Evolutionary conservation across 2,888 invertebrate species (phyloP), one percentile per base, ranked within the genome.

Genomic region (Drosophila robusta): DNA sequence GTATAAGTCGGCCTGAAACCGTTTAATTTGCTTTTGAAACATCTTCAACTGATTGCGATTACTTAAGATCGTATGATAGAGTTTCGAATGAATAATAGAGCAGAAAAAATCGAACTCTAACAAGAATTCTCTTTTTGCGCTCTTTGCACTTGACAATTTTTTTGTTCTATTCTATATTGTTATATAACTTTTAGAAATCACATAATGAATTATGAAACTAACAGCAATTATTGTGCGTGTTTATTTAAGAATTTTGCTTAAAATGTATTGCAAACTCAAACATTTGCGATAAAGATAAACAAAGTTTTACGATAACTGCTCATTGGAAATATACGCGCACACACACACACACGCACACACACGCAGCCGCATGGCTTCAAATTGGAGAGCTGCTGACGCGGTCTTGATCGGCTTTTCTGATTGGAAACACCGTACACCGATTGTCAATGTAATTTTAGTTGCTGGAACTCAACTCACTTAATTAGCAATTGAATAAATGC

Each of bases 211-310:
- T 60, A 67, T 58, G 7, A 16, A 38, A 38, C 34, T 18, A 29
- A 5, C 32, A 51, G 24, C 34, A 56, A 41, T 52, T 2, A 46
- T 67, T 51, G 42, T 46, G 42, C 46, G 39, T 39, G 41, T 44
- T 29, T 49, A 24, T 46, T 58, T 32, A 39, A 55, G 18, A 18
- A 18, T 18, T 18, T 41, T 42, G 32, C 51, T 54, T 45, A 38
- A 51, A 52, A 32, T 49, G 32, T 32, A 38, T 14, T 12, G 44
- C 54, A 56, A 77, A 56, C 36, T 44, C 29, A 41, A 51, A 22
- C 45, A 56, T 8, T 57, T 62, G 29, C 38, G 64, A 76, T 69
- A 69, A 74, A 81, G 87, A 84, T 87, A 82, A 82, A 84, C 85
- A 84, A 84, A 50, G 49, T 52, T 66, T 46, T 54, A 32, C 71